These are phyloP conservation scores for Silurus lanzhouensis DNA, from an alignment of 2,797 vertebrate species.

Conservation along the genomic window DNA sequence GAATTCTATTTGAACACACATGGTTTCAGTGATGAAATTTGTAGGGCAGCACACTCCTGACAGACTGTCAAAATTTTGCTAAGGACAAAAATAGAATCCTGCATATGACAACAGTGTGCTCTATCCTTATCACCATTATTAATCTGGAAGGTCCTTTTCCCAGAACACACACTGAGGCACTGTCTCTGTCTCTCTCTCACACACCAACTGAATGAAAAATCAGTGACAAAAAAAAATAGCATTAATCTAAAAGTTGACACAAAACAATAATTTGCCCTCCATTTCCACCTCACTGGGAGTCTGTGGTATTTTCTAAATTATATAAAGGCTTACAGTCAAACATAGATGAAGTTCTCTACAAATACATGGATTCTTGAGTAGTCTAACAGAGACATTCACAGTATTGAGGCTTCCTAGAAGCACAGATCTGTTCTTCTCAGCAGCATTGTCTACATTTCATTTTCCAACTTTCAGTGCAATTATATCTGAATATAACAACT, in stretches of 20 bases:
- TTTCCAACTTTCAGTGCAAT: constrained; percentile 17
- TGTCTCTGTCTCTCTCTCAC: constrained; percentile 29
- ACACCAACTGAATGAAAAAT: constrained; percentile 38
- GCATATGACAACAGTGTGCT: constrained; percentile 51
- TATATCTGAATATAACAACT: constrained; percentile 7
- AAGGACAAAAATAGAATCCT: constrained; percentile 55
- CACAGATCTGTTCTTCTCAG: constrained; percentile 19
- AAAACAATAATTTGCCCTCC: constrained; percentile 36
- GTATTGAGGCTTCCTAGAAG: background rate
- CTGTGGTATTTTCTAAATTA: constrained; percentile 32
- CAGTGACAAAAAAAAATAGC: constrained; percentile 22
- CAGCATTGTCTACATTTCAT: constrained; percentile 29
- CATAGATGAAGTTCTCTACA: constrained; percentile 26
- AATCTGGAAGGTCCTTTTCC: constrained; percentile 49
- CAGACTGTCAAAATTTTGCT: constrained; percentile 59
- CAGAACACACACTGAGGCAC: constrained; percentile 41
- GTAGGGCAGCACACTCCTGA: constrained; percentile 47
- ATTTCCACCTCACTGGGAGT: constrained; percentile 11
- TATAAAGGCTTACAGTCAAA: constrained; percentile 31
- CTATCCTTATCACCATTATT: constrained; percentile 50
- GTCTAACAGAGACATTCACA: constrained; percentile 36
- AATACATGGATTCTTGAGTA: no score
- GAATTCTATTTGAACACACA: constrained; percentile 33
- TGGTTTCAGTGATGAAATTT: constrained; percentile 50
- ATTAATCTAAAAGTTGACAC: constrained; percentile 22